Evolutionary conservation across 2,888 invertebrate genomes (phyloP), one percentile per base, ranked within the genome.

Genomic region (Podotricha telesiphe): DNA sequence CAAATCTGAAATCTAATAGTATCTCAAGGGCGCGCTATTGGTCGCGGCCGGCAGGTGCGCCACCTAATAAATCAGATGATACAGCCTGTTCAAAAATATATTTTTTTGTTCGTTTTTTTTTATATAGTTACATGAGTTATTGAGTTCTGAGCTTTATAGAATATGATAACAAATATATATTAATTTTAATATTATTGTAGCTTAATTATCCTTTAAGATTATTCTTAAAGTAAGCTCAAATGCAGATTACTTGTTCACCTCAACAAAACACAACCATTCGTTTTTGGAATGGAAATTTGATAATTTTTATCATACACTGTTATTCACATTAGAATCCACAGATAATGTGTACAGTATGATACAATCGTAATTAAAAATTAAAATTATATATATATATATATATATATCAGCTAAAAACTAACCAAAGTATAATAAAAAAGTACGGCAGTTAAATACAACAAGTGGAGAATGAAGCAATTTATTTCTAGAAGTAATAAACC

Each of bases 51-150:
- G 51, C 67, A 67, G 67, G 67, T 67, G 67, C 45, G 55, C 67
- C 61, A 67, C 61, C 58, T 67, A 67, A 67, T 67, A 67, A 67
- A 67, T 67, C 67, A 67, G 50, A 8, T 59, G 61, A 61, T 67
- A 67, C 61, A 67, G 67, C 40, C 19, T 51, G 67, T 61, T 67
- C 67, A 8, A 20, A 67, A 53, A 61, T 67, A 61, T 67, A n/a
- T 45, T 45, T 67, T 61, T 22, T 51, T 51, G 42, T 11, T 19
- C 51, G 40, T 13, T 50, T 22, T 28, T 28, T 48, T 22, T 19
- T 58, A 48, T 59, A n/a, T 15, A 58, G 40, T 47, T 53, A 53
- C 20, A 45, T 67, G 51, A 67, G 4, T 67, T 67, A 67, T 66
- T 59, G 15, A 13, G 40, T 56, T 58, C 6, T 59, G 22, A 22